These are phyloP conservation scores for Odocoileus hemionus DNA, from an alignment of 2,113 vertebrate genomes.

Conservation along the genomic window DNA sequence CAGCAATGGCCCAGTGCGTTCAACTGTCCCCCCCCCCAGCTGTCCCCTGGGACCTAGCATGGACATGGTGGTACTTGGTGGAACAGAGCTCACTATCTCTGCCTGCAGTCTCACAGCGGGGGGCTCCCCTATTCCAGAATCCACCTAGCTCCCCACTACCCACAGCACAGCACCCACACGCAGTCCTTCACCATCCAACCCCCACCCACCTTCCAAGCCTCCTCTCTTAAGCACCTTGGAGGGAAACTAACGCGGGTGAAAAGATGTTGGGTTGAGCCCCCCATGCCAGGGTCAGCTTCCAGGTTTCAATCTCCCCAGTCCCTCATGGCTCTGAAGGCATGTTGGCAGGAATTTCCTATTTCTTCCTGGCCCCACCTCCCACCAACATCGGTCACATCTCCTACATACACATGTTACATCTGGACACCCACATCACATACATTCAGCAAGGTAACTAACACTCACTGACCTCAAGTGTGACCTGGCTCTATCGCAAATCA, in stretches of 20 bases:
- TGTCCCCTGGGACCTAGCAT: too few relatives aligned
- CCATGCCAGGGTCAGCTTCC: not conserved
- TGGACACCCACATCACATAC: not conserved
- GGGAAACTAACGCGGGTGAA: not conserved
- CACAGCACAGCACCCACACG: rapidly evolving
- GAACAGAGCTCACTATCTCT: rapidly evolving
- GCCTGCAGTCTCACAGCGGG: rapidly evolving
- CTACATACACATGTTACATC: rapidly evolving
- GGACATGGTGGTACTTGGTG: rapidly evolving
- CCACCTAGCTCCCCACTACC: not conserved
- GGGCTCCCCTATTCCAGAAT: not conserved
- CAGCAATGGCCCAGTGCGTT: not conserved
- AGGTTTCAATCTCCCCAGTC: not conserved
- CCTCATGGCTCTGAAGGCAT: not conserved
- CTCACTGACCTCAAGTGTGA: not conserved
- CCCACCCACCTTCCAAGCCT: not conserved
- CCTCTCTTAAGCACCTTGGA: too few relatives aligned
- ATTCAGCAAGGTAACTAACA: rapidly evolving
- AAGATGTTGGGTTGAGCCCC: not conserved
- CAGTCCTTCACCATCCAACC: rapidly evolving
- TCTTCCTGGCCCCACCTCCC: not conserved
- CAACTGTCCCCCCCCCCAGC: rapidly evolving
- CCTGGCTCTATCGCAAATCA: not conserved
- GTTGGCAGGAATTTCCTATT: not conserved
- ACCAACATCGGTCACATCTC: not conserved